These are phyloP conservation scores for Trichopoda pennipes DNA, from an alignment of 2,888 invertebrate species.

Conservation along the genomic window DNA sequence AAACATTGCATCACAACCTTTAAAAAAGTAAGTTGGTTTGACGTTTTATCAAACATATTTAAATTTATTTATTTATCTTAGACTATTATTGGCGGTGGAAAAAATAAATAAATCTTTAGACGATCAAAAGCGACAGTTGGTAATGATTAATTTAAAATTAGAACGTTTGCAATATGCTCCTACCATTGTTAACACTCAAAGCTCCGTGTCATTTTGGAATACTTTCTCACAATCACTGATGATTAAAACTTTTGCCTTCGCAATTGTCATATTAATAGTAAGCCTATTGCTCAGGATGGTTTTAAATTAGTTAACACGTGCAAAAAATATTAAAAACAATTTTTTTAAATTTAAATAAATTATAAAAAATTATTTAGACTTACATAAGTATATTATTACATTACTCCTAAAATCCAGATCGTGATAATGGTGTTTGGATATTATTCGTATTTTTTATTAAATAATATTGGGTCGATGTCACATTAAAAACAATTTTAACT, in stretches of 20 bases:
- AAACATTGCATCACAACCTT: constrained; percentile 60
- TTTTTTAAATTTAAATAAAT: constrained; percentile 42
- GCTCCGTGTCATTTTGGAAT: constrained; percentile 48
- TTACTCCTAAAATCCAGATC: neutral
- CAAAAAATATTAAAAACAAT: constrained; percentile 26
- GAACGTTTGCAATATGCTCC: constrained; percentile 78
- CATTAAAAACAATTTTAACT: neutral
- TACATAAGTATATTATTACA: constrained; percentile 57
- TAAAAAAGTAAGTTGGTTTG: constrained; percentile 58
- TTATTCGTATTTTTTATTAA: constrained; percentile 30
- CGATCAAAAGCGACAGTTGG: constrained; percentile 82
- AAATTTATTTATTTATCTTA: neutral
- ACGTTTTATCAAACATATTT: neutral
- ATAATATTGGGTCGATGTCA: neutral
- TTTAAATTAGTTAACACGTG: constrained; percentile 73
- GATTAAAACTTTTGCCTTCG: constrained; percentile 74
- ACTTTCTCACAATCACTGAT: constrained; percentile 74
- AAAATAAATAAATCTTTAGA: constrained; percentile 82
- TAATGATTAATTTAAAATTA: constrained; percentile 75
- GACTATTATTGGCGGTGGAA: constrained; percentile 81
- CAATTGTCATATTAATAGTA: constrained; percentile 73
- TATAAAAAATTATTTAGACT: constrained; percentile 23
- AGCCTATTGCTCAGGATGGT: constrained; percentile 77
- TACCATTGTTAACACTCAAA: constrained; percentile 17
- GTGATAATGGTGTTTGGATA: constrained; percentile 30